Conservation (phyloP, 1,140 invertebrate genomes). For the Diprion similis region DNA sequence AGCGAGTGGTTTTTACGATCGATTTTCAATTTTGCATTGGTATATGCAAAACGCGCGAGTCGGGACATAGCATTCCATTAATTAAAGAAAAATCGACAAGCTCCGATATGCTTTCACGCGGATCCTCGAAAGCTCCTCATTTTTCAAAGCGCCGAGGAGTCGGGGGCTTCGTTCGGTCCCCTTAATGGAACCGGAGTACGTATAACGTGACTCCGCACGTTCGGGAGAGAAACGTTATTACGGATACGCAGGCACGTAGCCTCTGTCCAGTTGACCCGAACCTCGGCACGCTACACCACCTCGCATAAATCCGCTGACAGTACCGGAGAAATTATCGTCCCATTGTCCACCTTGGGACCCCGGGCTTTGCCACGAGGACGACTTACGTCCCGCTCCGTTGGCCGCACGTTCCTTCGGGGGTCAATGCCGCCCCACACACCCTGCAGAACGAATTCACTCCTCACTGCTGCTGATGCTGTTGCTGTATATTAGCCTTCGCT, state of each 20-base stretch:
- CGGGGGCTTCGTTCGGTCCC: too few species aligned
- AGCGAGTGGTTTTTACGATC: too few species aligned
- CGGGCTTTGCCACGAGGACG: neutral
- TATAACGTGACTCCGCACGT: too few species aligned
- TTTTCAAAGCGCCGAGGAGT: too few species aligned
- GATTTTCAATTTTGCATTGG: too few species aligned
- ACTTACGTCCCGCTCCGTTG: neutral
- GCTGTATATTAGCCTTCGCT: too few species aligned
- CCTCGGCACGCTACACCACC: neutral
- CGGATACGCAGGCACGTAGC: neutral
- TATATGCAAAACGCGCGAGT: too few species aligned
- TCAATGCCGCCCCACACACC: neutral
- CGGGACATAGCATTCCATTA: neutral
- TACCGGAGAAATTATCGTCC: constrained; percentile 1
- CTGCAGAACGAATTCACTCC: too few species aligned
- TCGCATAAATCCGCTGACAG: neutral
- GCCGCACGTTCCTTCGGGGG: neutral
- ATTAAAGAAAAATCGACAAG: neutral
- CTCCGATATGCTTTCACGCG: neutral
- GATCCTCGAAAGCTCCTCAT: too few species aligned
- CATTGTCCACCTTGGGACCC: neutral
- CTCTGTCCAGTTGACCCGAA: neutral
- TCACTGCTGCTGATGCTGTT: too few species aligned
- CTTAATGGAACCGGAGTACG: too few species aligned
- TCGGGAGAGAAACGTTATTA: neutral